Percentiles rank a stretch among this genome's conserved stretches.
These are phyloP conservation scores for Globia sparganii DNA, from an alignment of 2,888 invertebrate species.

Conservation along the genomic window DNA sequence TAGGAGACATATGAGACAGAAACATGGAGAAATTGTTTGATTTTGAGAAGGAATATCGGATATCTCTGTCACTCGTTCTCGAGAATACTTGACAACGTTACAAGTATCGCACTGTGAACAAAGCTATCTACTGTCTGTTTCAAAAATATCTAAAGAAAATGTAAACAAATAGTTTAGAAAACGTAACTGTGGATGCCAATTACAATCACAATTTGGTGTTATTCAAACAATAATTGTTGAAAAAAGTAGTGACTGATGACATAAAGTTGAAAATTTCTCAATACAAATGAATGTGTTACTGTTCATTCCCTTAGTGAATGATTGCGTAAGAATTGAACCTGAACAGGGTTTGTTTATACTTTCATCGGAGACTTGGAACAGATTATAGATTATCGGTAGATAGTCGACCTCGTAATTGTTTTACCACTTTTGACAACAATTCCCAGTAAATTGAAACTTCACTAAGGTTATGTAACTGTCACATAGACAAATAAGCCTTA, in stretches of 20 bases:
- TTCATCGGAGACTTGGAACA: not conserved
- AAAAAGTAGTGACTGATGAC: not conserved
- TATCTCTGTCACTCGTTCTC: not conserved
- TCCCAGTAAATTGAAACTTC: not conserved
- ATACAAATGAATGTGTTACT: not conserved
- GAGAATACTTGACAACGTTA: not conserved
- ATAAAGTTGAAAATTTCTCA: not conserved
- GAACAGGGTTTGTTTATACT: not conserved
- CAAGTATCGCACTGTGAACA: not conserved
- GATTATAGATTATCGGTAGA: not conserved
- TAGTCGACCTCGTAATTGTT: not conserved
- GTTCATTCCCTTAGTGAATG: not conserved
- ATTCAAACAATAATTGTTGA: not conserved
- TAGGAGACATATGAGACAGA: conserved; percentile 27
- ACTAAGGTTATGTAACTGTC: too few relatives aligned
- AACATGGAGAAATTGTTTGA: conserved; percentile 19
- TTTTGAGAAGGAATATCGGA: not conserved
- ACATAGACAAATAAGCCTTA: not conserved
- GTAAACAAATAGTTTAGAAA: not conserved
- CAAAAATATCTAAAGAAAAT: not conserved
- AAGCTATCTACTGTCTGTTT: not conserved
- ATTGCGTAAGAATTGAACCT: not conserved
- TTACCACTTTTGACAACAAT: not conserved
- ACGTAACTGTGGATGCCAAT: not conserved
- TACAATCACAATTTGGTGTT: not conserved